Base-by-base conservation (phyloP, 2,113 vertebrate species). In the Oreochromis niloticus region DNA sequence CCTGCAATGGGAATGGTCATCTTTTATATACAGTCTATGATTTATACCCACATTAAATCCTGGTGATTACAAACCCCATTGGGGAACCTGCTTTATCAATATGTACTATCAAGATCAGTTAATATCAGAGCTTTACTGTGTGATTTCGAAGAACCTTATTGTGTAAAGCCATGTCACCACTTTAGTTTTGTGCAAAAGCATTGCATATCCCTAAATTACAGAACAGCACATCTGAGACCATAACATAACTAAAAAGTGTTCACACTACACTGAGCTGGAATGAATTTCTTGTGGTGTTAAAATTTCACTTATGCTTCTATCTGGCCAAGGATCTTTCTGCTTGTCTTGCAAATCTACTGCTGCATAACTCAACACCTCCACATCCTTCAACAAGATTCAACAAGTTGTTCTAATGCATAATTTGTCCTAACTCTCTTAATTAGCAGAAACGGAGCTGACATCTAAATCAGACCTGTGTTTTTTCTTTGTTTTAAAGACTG, bases 111-210 rank as follows among this genome's bases (percentile, higher is more conserved):
- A 46, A 30, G 68, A 16, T 27, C 41, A 0, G 10, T 39, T 22
- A 66, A 36, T 66, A 39, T 66, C 22, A 30, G 14, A 48, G 41
- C 41, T 75, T 75, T 48, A 75, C 11, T 3, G 0, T 0, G 22
- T 30, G 22, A 48, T 75, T 16, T 75, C 1, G 0, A 75, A 75
- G 41, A 1, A 75, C 1, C 13, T 48, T 17, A 27, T 3, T 27
- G 2, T 75, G 1, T 48, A 27, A 75, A 75, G 0, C 1, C 41
- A 17, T 10, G 8, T 1, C 68, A 27, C 22, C 5, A 10, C 66
- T 27, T 46, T 43, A 46, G 2, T 27, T 17, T 48, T 17, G 41
- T 48, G 43, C 41, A 30, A 30, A 75, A 30, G 1, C 0, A 0
- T 19, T 75, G 2, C 71, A 75, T 19, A 75, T 30, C 24, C 24